Conservation (phyloP, 2,888 invertebrate species). For the Euplagia quadripunctaria region DNA sequence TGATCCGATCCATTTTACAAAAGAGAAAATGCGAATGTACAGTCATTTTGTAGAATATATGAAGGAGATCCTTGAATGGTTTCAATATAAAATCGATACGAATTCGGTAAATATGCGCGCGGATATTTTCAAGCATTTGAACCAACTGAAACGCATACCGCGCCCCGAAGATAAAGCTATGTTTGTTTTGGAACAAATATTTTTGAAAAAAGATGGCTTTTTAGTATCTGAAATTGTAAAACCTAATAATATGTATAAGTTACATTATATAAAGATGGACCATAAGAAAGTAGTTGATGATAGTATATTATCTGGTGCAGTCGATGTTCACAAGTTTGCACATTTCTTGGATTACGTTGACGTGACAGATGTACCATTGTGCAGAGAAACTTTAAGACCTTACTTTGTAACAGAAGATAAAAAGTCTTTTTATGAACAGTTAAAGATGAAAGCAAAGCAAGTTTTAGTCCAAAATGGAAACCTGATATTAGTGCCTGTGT, state of each 20-base stretch:
- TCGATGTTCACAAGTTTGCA: slow-evolving; percentile 9
- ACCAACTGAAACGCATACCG: slow-evolving; percentile 4
- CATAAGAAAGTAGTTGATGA: slow-evolving; percentile 5
- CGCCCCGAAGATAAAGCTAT: neutral
- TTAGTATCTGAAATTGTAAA: slow-evolving; percentile 14
- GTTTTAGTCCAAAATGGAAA: neutral
- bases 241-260: slow-evolving; percentile 13
- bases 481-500: neutral
- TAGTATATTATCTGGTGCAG: neutral
- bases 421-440: slow-evolving; percentile 12
- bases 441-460: neutral
- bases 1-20: slow-evolving; percentile 9
- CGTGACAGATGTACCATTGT: neutral
- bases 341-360: slow-evolving; percentile 9
- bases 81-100: slow-evolving; percentile 9
- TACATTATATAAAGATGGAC: slow-evolving; percentile 10
- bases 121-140: slow-evolving; percentile 12
- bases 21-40: slow-evolving; percentile 17
- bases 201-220: slow-evolving; percentile 4
- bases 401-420: slow-evolving; percentile 10
- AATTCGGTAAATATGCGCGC: neutral
- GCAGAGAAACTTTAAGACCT: slow-evolving; percentile 15
- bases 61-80: slow-evolving; percentile 14
- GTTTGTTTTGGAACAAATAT: slow-evolving; percentile 12
- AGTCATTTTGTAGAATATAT: slow-evolving; percentile 7